Evolutionary conservation across 1,140 invertebrate genomes (phyloP), one percentile per base, ranked within the genome.

Genomic region (Drosophila punjabiensis): DNA sequence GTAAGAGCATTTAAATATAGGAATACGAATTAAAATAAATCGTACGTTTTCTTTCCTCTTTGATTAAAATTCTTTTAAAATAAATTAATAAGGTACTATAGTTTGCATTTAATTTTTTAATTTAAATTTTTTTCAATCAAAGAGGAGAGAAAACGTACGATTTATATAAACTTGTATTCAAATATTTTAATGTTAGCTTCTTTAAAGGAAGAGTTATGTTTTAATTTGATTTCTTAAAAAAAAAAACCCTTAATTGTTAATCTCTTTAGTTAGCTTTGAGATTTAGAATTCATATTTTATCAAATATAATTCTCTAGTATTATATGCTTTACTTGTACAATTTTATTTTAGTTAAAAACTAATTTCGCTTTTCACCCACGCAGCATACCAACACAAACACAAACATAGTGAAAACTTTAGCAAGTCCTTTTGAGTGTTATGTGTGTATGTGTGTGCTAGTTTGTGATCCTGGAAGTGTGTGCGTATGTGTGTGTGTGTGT

Each of bases 321-420:
- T 28, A 11, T 47, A 37, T 43, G 6, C n/a, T 18, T 24, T 24
- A 28, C 9, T 5, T 10, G 30, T 18, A 32, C 9, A 13, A 50
- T 35, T 79, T 69, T n/a, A 32, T 39, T 58, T 69, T 50, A 69
- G 59, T 63, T 78, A 65, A 58, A 85, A 81, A 71, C 65, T 66
- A 79, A 79, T 89, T 88, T 88, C 81, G 78, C 79, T 88, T 89
- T 88, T 79, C 56, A 63, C 41, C 53, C 69, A 67, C 53, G 43
- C 73, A 70, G 33, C 20, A 11, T 3, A 11, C 14, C 3, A 37
- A 24, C 33, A 50, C 60, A 47, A 35, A 24, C 56, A 55, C 30
- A 65, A 6, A 47, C 37, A 66, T 50, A 70, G 61, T 39, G 67
- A 69, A 81, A 85, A 87, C 58, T 71, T 88, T 71, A 41, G 60